phyloP scores from a whole-genome alignment of 2,797 vertebrate genomes.

The Tauraco hartlaubi region DNA sequence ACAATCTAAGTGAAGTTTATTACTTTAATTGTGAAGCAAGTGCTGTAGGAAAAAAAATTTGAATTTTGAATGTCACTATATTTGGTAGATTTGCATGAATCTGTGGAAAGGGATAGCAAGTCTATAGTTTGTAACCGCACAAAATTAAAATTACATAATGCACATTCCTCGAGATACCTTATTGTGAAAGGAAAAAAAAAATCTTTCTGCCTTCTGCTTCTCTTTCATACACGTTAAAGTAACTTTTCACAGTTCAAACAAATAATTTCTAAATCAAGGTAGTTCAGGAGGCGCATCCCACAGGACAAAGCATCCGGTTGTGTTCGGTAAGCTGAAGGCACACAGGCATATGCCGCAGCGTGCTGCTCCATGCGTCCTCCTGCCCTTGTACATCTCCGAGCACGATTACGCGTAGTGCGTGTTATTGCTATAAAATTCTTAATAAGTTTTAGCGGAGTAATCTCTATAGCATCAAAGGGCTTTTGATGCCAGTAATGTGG shows the following conservation, averaged over 20 bases:
- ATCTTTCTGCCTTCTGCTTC: conserved; percentile 21
- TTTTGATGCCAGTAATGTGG: conserved; percentile 14
- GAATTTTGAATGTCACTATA: conserved; percentile 39
- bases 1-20: conserved; percentile 26
- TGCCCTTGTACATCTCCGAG: background rate
- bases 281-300: background rate
- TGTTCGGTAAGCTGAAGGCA: background rate
- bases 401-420: background rate
- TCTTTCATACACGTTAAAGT: background rate
- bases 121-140: background rate
- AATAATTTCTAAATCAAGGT: conserved; percentile 13
- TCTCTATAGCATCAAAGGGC: conserved; percentile 14
- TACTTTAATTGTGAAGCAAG: conserved; percentile 40
- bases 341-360: background rate
- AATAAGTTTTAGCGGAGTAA: conserved; percentile 32
- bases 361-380: background rate
- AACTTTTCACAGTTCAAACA: background rate
- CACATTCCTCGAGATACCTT: conserved; percentile 10
- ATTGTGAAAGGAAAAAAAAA: conserved; percentile 15
- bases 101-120: conserved; percentile 21
- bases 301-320: background rate
- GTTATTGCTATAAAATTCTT: background rate
- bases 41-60: background rate
- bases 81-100: conserved; percentile 29
- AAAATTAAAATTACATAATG: conserved; percentile 30